A percentile compares a stretch with the other conserved stretches of the same genome.
Evolutionary conservation across 92 coral and sea anemone genomes (phyloP).

Genomic region (Nematostella vectensis): DNA sequence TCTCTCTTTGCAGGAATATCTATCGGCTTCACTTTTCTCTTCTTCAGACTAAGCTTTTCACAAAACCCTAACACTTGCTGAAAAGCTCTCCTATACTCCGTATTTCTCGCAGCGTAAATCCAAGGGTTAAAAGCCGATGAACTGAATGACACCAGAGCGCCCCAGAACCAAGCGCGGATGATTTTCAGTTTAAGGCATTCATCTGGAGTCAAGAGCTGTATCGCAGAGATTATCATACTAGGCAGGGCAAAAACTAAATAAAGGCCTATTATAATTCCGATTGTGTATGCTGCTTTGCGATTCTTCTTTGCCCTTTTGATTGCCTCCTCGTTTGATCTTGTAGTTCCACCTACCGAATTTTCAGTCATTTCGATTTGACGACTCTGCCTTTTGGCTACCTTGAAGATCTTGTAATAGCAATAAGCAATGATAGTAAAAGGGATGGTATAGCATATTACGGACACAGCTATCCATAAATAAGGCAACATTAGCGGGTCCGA

Average conservation of each 20-base stretch:
- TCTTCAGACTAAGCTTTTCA: no score
- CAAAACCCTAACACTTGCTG: slow-evolving; percentile 4
- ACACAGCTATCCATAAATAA: slow-evolving; percentile 48
- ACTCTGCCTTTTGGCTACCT: slow-evolving; percentile 35
- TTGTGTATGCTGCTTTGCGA: slow-evolving; percentile 63
- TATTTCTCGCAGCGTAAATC: slow-evolving; percentile 58
- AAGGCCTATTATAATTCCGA: slow-evolving; percentile 58
- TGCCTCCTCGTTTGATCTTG: not conserved
- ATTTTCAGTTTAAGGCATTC: slow-evolving; percentile 50
- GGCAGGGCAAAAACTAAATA: slow-evolving; percentile 48
- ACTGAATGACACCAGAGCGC: slow-evolving; percentile 50
- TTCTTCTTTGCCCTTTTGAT: slow-evolving; percentile 16
- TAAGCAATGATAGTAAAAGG: slow-evolving; percentile 53
- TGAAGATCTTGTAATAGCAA: slow-evolving; percentile 58
- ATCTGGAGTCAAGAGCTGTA: slow-evolving; percentile 42
- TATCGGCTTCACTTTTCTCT: no score
- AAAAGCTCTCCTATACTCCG: slow-evolving; percentile 47
- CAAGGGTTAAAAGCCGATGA: slow-evolving; percentile 67
- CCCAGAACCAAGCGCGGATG: slow-evolving; percentile 69
- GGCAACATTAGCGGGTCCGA: slow-evolving; percentile 45
- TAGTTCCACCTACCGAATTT: slow-evolving; percentile 4
- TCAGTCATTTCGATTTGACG: slow-evolving; percentile 38
- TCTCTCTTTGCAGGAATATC: no score
- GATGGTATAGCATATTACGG: slow-evolving; percentile 42
- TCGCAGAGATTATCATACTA: slow-evolving; percentile 56